Base-by-base conservation (phyloP, 2,797 vertebrate genomes). In the Hippopotamyrus pictus region DNA sequence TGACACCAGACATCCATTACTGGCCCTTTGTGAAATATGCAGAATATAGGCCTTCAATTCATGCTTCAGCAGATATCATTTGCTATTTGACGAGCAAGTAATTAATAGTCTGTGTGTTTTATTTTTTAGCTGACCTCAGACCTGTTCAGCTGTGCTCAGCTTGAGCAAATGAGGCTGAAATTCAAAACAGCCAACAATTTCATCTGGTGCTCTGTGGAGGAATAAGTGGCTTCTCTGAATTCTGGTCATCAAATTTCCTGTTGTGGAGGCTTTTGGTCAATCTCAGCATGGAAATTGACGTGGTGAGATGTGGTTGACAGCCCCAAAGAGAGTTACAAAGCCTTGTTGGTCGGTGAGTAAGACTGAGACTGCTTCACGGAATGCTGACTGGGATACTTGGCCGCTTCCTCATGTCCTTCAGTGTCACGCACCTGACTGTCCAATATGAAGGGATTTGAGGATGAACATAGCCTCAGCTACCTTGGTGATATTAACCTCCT, bases 101-200 rank as follows among this genome's bases (percentile, higher is more conserved):
- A 51, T 85, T 85, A 85, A 85, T 51, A 46, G 17, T 25, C 76
- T 82, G 7, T 82, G 11, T 84, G 19, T 84, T 84, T 84, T 44
- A 84, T 22, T 48, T 44, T 84, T 84, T 44, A n/a, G 41, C 82
- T 50, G 82, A 51, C 46, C n/a, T 85, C 46, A 85, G 82, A 51
- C 44, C 9, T 85, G 48, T 22, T 85, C 46, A 51, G 46, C 44
- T 85, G 44, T 5, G 22, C 82, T 85, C 46, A 85, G 33, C 17
- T 83, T 7, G 17, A 83, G 69, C 69, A 41, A 73, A 73, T 73
- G 69, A 73, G 69, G 69, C 69, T 37, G 82, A 85, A 85, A 85
- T 51, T 51, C n/a, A 51, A 29, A 85, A 51, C 46, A 29, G 9
- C 82, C n/a, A 12, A 29, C 44, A 25, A 25, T 85, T 51, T 51